A percentile compares a stretch with the other conserved stretches of the same genome.
Conservation (phyloP, 1,140 invertebrate species). For the Holcopasites calliopsidis region DNA sequence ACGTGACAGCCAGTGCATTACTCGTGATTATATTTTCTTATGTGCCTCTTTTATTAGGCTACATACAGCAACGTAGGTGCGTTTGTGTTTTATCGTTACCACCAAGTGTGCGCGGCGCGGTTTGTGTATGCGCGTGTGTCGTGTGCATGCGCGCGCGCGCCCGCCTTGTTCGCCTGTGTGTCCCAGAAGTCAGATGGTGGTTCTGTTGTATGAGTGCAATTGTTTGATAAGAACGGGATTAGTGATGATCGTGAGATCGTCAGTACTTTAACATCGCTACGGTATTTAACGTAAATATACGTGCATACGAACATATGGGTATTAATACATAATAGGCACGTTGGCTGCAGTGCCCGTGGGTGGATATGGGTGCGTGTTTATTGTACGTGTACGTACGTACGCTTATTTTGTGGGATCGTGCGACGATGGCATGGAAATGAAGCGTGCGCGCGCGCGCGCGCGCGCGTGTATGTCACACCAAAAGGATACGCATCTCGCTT, state of each 20-base stretch:
- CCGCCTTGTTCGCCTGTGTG: slow-evolving; percentile 16
- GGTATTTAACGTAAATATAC: neutral
- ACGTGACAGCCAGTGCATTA: slow-evolving; percentile 1
- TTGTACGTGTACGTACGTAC: neutral
- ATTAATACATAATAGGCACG: too few relatives aligned
- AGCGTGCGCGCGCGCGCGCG: slow-evolving; percentile 34
- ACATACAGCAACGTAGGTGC: too few relatives aligned
- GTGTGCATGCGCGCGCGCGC: neutral
- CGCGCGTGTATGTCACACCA: slow-evolving; percentile 32
- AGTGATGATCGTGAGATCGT: slow-evolving; percentile 3
- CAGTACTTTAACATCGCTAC: slow-evolving; percentile 9
- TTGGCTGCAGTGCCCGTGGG: slow-evolving; percentile 8
- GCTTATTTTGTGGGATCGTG: slow-evolving; percentile 32
- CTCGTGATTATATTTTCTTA: neutral
- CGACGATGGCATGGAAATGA: slow-evolving; percentile 46
- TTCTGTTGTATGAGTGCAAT: slow-evolving; percentile 15
- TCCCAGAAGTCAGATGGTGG: too few relatives aligned
- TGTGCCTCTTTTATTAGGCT: too few relatives aligned
- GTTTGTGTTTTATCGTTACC: too few relatives aligned
- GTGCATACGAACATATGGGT: neutral
- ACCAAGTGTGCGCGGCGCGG: too few relatives aligned
- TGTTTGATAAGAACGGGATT: slow-evolving; percentile 25
- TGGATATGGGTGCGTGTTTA: slow-evolving; percentile 15
- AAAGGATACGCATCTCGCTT: slow-evolving; percentile 45
- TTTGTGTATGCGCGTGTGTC: neutral